phyloP scores from a whole-genome alignment of 1,140 invertebrate species.

The Drosophila arawakana region DNA sequence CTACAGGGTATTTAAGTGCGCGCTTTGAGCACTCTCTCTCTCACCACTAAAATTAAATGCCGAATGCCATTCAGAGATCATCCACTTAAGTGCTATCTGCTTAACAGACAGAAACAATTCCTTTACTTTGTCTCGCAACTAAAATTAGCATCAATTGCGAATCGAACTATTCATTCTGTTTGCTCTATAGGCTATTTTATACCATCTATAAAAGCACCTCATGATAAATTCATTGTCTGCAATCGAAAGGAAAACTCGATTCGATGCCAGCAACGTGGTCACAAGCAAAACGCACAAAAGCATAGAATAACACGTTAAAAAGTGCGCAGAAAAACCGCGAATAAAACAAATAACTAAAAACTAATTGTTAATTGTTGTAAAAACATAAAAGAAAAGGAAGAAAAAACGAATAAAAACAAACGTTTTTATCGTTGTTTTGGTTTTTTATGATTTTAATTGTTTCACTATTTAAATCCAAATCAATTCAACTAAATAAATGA shows the following conservation, averaged over 20 bases:
- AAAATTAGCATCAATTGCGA: constrained; percentile 58
- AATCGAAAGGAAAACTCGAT: constrained; percentile 59
- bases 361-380: constrained; percentile 55
- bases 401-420: not conserved
- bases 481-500: constrained; percentile 15
- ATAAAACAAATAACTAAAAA: constrained; percentile 27
- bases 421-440: constrained; percentile 1
- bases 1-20: not conserved
- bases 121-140: constrained; percentile 35
- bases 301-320: constrained; percentile 40
- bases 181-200: constrained; percentile 4
- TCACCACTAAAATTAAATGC: constrained; percentile 50
- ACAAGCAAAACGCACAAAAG: constrained; percentile 17
- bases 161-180: constrained; percentile 7
- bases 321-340: constrained; percentile 53
- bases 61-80: constrained; percentile 43
- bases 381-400: constrained; percentile 13
- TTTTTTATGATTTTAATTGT: constrained; percentile 52
- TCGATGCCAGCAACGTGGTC: constrained; percentile 66
- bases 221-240: constrained; percentile 54
- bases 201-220: constrained; percentile 62
- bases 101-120: constrained; percentile 20
- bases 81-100: constrained; percentile 23
- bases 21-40: not conserved
- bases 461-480: constrained; percentile 35